Evolutionary conservation across 2,797 vertebrate genomes (phyloP), one percentile per base, ranked within the genome.

Genomic region (Lagorchestes hirsutus): DNA sequence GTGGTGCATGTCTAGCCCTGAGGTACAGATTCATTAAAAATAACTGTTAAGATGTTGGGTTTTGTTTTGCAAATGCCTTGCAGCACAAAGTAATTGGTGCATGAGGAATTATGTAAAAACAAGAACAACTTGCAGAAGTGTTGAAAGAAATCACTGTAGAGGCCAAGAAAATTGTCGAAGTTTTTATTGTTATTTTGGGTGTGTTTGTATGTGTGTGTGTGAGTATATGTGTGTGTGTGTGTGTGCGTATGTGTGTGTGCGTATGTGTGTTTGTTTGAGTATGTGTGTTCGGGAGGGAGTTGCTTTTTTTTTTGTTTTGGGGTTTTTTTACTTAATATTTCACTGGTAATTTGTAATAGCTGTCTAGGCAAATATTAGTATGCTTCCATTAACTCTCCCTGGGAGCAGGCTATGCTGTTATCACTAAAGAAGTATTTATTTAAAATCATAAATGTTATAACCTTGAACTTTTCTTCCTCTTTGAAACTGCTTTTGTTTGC

Each of bases 21-120:
- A 34, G 12, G 74, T 12, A 92, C 82, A 96, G 94, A 4, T 34
- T 90, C 94, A 52, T 22, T 91, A 93, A 74, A 59, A 94, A 92
- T 74, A 90, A 28, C 40, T 92, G 54, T 87, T 14, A 55, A 92
- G 93, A 57, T 67, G 74, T 55, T 10, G 16, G 9, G 9, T 13
- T 18, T 74, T 22, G 22, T 74, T 74, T 74, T 74, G 62, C 74
- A 74, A 57, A 95, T 0, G 50, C 92, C 34, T 82, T 9, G 46
- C 14, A 52, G 28, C 1, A 91, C 14, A 90, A 57, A 54, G 92
- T 82, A 82, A 46, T 82, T 93, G 55, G 54, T 94, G 91, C 93
- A 87, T 29, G 92, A 16, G 5, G n/a, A 31, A 59, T 27, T 46
- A 40, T 94, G 58, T 93, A 94, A 94, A 9, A 82, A 16, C 18